Evolutionary conservation across 2,888 invertebrate genomes (phyloP).

Genomic region (Criorhina ranunculi): DNA sequence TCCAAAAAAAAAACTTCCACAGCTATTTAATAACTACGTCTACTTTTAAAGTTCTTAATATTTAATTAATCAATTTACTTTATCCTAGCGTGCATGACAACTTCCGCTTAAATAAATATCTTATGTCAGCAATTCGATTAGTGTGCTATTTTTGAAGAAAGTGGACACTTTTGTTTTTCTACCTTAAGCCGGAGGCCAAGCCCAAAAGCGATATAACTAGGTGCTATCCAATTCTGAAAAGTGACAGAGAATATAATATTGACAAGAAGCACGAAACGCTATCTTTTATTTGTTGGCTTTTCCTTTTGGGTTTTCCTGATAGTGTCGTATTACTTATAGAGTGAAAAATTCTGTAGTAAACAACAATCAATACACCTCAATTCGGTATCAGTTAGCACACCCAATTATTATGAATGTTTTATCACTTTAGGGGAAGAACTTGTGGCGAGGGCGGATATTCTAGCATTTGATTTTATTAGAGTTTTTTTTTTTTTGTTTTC

Average conservation of each 20-base stretch:
- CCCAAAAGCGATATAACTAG: constrained; percentile 72
- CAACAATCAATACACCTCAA: constrained; percentile 70
- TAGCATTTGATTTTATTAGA: constrained; percentile 46
- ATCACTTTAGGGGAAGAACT: constrained; percentile 50
- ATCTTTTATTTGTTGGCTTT: constrained; percentile 13
- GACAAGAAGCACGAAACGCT: constrained; percentile 62
- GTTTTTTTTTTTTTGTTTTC: not conserved
- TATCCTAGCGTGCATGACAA: constrained; percentile 55
- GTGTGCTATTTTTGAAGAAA: constrained; percentile 57
- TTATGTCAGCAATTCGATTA: constrained; percentile 49
- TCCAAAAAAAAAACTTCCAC: not conserved
- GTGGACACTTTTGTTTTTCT: constrained; percentile 66
- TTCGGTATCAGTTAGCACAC: constrained; percentile 65
- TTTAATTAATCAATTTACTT: constrained; percentile 56
- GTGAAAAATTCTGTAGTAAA: constrained; percentile 34
- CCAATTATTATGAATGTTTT: constrained; percentile 72
- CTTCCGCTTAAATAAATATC: constrained; percentile 50
- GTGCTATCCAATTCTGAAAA: constrained; percentile 73
- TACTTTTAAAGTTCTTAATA: constrained; percentile 18
- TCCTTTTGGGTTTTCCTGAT: constrained; percentile 2
- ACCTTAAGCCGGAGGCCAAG: constrained; percentile 43
- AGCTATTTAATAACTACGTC: not conserved
- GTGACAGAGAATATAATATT: constrained; percentile 64
- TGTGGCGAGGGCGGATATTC: constrained; percentile 38
- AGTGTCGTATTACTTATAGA: constrained; percentile 32